Conservation (phyloP, 2,113 vertebrate species). For the Cebidichthys violaceus region DNA sequence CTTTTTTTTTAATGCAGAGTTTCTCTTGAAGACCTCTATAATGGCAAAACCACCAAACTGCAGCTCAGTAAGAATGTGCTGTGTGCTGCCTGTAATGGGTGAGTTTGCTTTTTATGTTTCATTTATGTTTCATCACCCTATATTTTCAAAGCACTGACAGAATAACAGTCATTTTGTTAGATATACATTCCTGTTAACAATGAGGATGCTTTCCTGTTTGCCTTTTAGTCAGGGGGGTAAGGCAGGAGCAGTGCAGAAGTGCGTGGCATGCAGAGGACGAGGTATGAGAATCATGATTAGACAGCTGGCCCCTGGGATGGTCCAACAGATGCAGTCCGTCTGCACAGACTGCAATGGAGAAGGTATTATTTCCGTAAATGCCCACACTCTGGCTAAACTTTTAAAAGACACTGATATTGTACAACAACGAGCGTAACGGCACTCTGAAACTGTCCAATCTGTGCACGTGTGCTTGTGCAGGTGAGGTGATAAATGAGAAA, state of each 20-base stretch:
- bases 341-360: slow-evolving; percentile 98
- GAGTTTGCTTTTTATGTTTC: slow-evolving; percentile 74
- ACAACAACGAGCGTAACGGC: background rate
- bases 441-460: background rate
- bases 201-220: slow-evolving; percentile 30
- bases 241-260: slow-evolving; percentile 97
- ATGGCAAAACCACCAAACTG: slow-evolving; percentile 98
- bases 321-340: slow-evolving; percentile 99
- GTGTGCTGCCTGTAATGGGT: slow-evolving; percentile 96
- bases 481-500: slow-evolving; percentile 98
- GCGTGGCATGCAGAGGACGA: slow-evolving; percentile 92
- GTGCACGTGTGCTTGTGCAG: slow-evolving; percentile 75
- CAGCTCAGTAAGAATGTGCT: slow-evolving; percentile 99
- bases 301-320: slow-evolving; percentile 98
- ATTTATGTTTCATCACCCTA: too few species aligned
- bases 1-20: slow-evolving; percentile 85
- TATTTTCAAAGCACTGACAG: background rate
- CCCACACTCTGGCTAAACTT: background rate
- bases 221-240: slow-evolving; percentile 94
- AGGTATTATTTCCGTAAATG: slow-evolving; percentile 81
- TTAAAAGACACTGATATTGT: background rate
- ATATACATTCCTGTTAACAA: background rate
- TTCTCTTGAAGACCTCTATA: slow-evolving; percentile 98
- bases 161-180: background rate
- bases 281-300: slow-evolving; percentile 98